Percentiles rank a stretch among this genome's conserved stretches.
Evolutionary conservation across 2,113 vertebrate genomes (phyloP).

Genomic region (Cygnus atratus): DNA sequence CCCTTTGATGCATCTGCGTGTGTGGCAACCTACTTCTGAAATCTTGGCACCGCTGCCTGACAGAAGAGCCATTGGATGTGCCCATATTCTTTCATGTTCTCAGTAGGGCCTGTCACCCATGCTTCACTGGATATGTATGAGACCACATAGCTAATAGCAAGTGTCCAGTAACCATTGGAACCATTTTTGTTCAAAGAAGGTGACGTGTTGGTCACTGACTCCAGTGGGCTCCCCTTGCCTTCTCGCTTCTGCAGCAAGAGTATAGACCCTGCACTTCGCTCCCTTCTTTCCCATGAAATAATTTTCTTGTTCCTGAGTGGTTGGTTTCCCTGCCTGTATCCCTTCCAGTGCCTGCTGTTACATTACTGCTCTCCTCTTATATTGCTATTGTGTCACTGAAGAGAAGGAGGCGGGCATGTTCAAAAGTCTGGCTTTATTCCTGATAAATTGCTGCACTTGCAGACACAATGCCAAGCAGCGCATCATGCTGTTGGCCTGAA

Average conservation of each 20-base stretch:
- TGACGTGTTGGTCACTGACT: neutral
- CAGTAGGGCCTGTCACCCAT: constrained; percentile 50
- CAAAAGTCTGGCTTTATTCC: constrained; percentile 10
- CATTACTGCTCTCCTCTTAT: neutral
- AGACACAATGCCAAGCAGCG: neutral
- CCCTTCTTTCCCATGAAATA: constrained; percentile 36
- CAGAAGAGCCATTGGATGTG: constrained; percentile 27
- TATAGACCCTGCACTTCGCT: neutral
- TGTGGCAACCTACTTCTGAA: constrained; percentile 67
- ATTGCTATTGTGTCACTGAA: neutral
- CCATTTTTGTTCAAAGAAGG: constrained; percentile 21
- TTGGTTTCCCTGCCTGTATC: neutral
- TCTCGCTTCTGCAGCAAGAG: neutral
- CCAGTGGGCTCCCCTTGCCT: neutral
- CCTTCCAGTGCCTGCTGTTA: constrained; percentile 21
- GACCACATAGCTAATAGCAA: constrained; percentile 45
- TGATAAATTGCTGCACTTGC: neutral
- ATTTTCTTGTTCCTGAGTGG: neutral
- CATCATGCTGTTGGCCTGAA: neutral
- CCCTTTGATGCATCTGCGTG: constrained; percentile 60
- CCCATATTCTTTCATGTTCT: constrained; percentile 64
- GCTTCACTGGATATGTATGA: neutral
- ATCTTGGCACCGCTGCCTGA: constrained; percentile 52
- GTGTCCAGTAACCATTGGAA: constrained; percentile 44
- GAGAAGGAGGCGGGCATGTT: neutral